Conservation (phyloP, 2,888 invertebrate genomes). For the Oxycera nigricornis region DNA sequence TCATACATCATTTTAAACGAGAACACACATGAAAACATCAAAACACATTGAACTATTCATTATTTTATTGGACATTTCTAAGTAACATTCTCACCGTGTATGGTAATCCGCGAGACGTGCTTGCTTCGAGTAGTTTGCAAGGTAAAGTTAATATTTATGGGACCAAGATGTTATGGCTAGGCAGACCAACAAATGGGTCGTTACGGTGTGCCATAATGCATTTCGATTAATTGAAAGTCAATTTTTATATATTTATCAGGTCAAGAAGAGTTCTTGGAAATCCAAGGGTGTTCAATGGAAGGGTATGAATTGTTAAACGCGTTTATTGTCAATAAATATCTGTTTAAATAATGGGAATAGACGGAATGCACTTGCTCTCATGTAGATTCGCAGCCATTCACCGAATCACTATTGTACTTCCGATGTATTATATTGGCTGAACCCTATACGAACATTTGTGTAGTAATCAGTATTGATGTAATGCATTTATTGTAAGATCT, state of each 20-base stretch:
- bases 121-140: not conserved
- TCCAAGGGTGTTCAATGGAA: no score
- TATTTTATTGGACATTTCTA: conserved; percentile 8
- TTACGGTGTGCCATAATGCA: not conserved
- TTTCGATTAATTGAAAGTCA: not conserved
- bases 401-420: no score
- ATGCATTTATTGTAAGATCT: no score
- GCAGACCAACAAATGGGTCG: not conserved
- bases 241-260: not conserved
- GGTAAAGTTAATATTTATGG: not conserved
- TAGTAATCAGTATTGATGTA: no score
- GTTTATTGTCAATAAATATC: no score
- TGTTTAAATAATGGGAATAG: no score
- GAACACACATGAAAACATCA: conserved; percentile 19
- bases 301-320: no score
- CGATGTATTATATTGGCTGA: no score
- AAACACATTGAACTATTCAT: not conserved
- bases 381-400: no score
- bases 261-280: not conserved
- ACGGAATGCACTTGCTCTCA: no score
- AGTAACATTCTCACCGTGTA: not conserved
- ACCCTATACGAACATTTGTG: no score
- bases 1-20: conserved; percentile 26
- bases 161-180: not conserved
- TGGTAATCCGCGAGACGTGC: not conserved